Percentiles rank a stretch among this genome's conserved stretches.
Evolutionary conservation across 1,140 invertebrate genomes (phyloP).

Genomic region (Bombus superbus): DNA sequence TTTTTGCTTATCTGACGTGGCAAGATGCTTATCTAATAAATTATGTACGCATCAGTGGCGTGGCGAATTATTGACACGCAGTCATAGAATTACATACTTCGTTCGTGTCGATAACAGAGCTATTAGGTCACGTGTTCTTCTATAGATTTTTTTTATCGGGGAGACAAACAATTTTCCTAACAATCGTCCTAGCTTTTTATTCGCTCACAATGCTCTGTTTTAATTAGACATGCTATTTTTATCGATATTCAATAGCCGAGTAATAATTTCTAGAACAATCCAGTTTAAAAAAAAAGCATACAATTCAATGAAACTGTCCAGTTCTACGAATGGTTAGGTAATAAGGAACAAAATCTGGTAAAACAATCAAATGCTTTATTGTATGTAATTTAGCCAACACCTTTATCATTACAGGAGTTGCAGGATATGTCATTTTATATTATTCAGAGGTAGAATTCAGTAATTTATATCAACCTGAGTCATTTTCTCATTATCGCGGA

Average conservation of each 20-base stretch:
- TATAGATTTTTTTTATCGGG: slow-evolving; percentile 17
- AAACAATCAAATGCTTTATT: slow-evolving; percentile 48
- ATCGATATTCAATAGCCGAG: background rate
- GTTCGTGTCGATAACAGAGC: slow-evolving; percentile 13
- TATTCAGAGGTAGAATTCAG: slow-evolving; percentile 29
- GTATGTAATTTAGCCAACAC: slow-evolving; percentile 10
- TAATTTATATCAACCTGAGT: slow-evolving; percentile 16
- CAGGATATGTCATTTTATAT: background rate
- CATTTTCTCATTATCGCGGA: background rate
- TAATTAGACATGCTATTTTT: background rate
- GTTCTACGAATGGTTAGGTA: background rate
- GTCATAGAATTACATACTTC: slow-evolving; percentile 1
- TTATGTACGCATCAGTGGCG: slow-evolving; percentile 20
- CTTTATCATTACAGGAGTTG: slow-evolving; percentile 9
- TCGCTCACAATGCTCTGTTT: background rate
- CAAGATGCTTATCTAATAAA: slow-evolving; percentile 44
- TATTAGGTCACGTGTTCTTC: slow-evolving; percentile 13
- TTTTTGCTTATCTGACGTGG: slow-evolving; percentile 39
- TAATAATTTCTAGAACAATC: background rate
- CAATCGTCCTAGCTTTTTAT: background rate
- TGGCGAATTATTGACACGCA: slow-evolving; percentile 23
- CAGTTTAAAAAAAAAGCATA: background rate
- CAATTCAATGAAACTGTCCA: background rate
- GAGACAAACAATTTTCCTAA: background rate
- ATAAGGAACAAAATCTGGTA: background rate